Base-by-base conservation (phyloP, 2,888 invertebrate genomes). In the Acrocera orbiculus region DNA sequence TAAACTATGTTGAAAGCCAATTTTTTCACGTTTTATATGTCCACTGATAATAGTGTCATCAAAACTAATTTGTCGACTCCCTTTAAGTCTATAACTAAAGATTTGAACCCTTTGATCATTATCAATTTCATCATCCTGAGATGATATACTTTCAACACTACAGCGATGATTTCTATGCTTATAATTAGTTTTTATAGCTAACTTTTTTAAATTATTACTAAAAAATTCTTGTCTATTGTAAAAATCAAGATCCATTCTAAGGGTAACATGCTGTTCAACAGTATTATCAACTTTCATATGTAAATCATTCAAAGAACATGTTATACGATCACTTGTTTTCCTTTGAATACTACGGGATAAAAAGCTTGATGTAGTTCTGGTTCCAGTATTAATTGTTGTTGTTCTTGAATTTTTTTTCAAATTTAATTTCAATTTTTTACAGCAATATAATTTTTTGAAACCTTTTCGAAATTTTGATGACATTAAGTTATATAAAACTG, bases 401-500 rank as follows among this genome's bases (percentile, higher is more conserved):
- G 60, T 58, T 51, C 57, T 40, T 63, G 52, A 40, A 63, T 61
- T 35, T 64, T 61, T 36, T 62, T 62, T 25, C 60, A 53, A n/a
- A 58, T 59, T 32, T 64, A 61, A 36, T 62, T 62, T 25, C 60
- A 53, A n/a, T 58, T 59, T 32, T 61, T 61, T 36, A 43, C 69
- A 64, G 26, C 70, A 66, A 48, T 74, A 79, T 1, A 81, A 66
- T 48, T 67, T 69, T 35, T 75, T 64, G 48, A 85, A 85, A 1
- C 82, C 83, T 35, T 74, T 69, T 3, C 89, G 72, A 52, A 90
- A 90, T 61, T 86, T 87, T 3, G 85, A 82, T 26, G 85, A 86
- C 79, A 89, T 85, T 41, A 89, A 63, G 54, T 87, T 89, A 54
- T 90, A 90, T n/a, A 90, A 63, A 44, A 89, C 79, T 1, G 89